Evolutionary conservation across 2,888 invertebrate genomes (phyloP).

Genomic region (Callimorpha dominula): DNA sequence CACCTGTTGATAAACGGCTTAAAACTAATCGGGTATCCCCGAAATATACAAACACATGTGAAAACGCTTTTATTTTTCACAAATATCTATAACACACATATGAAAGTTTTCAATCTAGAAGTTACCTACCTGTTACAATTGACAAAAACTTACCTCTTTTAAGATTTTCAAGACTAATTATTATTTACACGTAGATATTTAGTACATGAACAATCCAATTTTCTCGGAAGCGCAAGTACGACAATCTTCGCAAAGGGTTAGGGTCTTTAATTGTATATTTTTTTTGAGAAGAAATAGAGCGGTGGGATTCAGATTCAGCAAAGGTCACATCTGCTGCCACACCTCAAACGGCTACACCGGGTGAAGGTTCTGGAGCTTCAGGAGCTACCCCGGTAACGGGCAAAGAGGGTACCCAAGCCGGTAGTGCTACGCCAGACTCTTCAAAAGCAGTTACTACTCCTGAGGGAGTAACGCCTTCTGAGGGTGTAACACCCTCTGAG

Average conservation of each 20-base stretch:
- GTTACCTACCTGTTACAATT: too few species aligned
- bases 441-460: neutral
- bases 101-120: too few species aligned
- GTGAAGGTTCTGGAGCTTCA: neutral
- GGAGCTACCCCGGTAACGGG: neutral
- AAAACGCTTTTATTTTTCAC: too few species aligned
- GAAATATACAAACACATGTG: too few species aligned
- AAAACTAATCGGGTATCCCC: too few species aligned
- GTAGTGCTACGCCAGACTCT: too few species aligned
- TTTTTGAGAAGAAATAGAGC: conserved; percentile 72
- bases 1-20: too few species aligned
- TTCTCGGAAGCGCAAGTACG: conserved; percentile 52
- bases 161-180: too few species aligned
- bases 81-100: too few species aligned
- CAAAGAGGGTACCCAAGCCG: neutral
- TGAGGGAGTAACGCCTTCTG: conserved; percentile 8
- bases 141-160: too few species aligned
- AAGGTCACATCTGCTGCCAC: conserved; percentile 32
- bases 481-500: neutral
- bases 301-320: conserved; percentile 52
- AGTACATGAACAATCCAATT: conserved; percentile 41
- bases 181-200: neutral
- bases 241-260: conserved; percentile 43
- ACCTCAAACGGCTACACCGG: neutral
- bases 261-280: conserved; percentile 28